Evolutionary conservation across 2,797 vertebrate species (phyloP), one percentile per base, ranked within the genome.

Genomic region (Mormyrus hasselquistii): DNA sequence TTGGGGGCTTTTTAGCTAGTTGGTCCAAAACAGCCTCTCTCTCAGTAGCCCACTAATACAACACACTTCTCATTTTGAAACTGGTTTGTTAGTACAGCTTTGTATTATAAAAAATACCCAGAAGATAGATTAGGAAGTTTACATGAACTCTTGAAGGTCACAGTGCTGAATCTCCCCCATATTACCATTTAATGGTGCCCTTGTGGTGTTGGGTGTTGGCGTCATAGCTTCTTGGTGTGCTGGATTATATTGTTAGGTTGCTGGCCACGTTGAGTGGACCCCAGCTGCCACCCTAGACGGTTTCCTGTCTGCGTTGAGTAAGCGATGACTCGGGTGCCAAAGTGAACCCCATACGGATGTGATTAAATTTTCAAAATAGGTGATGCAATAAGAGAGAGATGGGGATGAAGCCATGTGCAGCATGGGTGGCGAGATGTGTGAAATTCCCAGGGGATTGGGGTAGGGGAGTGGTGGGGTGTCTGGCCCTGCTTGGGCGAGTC

Each of bases 241-340:
- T 44, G 14, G 12, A 16, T 69, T 29, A 34, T 65, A 47, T 82
- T 47, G 16, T 22, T 5, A 14, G 19, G 34, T 7, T 22, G 44
- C 57, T 14, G 25, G 83, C 83, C 25, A 3, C 69, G 79, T 29
- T 12, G 8, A 50, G 29, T 85, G 55, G 14, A n/a, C 49, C 55
- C 52, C 52, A 57, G 50, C 52, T 85, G 88, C 85, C 53, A 57
- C 12, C 16, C 50, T 73, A 3, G 44, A 69, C 16, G 12, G 10
- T 10, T 29, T 29, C 88, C 84, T 55, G 29, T 65, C 41, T 69
- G 41, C 47, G 9, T 41, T 89, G 88, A 79, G 47, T 89, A 87
- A 89, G 84, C 16, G 4, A 85, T 76, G 62, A 89, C 59, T 87
- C 88, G 44, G 88, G 34, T 76, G 49, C 34, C 65, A 44, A 16